Conservation (phyloP, 2,888 invertebrate species). For the Actias luna region DNA sequence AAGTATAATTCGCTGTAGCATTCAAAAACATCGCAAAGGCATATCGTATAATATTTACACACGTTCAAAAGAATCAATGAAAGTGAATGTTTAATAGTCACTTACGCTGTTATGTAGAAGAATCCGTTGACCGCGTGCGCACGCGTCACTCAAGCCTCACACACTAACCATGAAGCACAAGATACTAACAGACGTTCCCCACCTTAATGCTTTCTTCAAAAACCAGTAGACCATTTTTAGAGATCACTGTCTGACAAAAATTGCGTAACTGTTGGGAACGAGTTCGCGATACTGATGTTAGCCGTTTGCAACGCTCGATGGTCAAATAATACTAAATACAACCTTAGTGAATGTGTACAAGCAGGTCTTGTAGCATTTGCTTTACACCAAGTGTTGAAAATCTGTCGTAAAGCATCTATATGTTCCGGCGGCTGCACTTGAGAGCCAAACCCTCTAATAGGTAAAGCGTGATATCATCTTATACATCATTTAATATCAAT, state of each 20-base stretch:
- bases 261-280: constrained; percentile 29
- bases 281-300: constrained; percentile 15
- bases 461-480: too few relatives aligned
- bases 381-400: background rate
- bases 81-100: constrained; percentile 22
- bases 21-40: background rate
- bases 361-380: background rate
- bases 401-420: too few relatives aligned
- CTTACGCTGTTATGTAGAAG: constrained; percentile 42
- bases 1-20: constrained; percentile 5
- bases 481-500: too few relatives aligned
- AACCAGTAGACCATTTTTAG: constrained; percentile 38
- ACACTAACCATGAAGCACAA: constrained; percentile 37
- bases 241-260: constrained; percentile 35
- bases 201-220: constrained; percentile 41
- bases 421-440: too few relatives aligned
- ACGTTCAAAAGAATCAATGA: constrained; percentile 6
- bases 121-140: constrained; percentile 38
- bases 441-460: too few relatives aligned
- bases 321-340: background rate
- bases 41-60: background rate
- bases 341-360: background rate
- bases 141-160: constrained; percentile 39
- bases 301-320: constrained; percentile 20
- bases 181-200: constrained; percentile 34